Base-by-base conservation (phyloP, 2,888 invertebrate species). In the Agrochola circellaris region DNA sequence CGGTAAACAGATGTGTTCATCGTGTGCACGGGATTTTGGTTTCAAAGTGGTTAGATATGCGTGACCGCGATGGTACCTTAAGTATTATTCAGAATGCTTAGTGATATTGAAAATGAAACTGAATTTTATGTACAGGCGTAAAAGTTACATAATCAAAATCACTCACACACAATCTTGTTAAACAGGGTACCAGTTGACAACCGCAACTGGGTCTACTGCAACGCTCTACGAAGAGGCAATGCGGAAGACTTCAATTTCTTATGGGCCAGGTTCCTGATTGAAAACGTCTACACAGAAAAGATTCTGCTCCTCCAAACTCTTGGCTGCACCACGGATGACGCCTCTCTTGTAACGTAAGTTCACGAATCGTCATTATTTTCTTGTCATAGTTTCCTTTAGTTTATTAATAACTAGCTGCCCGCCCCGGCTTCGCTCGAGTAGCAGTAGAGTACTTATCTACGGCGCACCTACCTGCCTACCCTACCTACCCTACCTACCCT, bases 121-220 rank as follows among this genome's bases (percentile, higher is more conserved):
- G 6, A 48, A 8, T 7, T 60, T 13, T 4, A 23, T 13, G 5
- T 42, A 5, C 13, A 1, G 7, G 30, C 0, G 8, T 26, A 20
- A 51, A 30, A 30, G 17, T 34, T 8, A 26, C 8, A 54, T 78
- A 26, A 17, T 6, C 8, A 34, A 26, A 65, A 77, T 30, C 5
- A 38, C 26, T 45, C 13, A 45, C 13, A 11, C 11, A 45, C 42
- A 15, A 15, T 30, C 48, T 72, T 64, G 60, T 68, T 70, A 38
- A 58, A n/a, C 75, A 96, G 96, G 26, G 96, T 96, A 0, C 91
- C 93, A 75, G 92, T 90, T 0, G 95, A 96, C 81, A 96, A 97
- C 71, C 97, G 98, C 72, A 93, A 97, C 42, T 97, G 97, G 71
- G 98, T 98, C 0, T 99, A 98, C 94, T 99, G 99, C 91, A 97